Evolutionary conservation across 2,113 vertebrate species (phyloP).

Genomic region (Lophius piscatorius): DNA sequence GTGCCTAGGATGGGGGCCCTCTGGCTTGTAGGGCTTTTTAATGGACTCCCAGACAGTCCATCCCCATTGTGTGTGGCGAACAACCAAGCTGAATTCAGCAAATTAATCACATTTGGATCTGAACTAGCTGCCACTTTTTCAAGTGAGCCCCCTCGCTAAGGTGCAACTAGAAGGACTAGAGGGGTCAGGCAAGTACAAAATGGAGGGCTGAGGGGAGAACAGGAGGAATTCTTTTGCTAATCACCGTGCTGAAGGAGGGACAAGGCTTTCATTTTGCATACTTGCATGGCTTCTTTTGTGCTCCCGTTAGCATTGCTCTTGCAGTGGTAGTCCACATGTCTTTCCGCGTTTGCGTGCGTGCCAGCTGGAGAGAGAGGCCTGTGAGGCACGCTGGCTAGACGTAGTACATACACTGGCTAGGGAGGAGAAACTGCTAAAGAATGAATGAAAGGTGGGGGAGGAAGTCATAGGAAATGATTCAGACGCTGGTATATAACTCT

Average conservation of each 20-base stretch:
- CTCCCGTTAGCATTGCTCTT: slow-evolving; percentile 79
- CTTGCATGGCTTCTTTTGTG: slow-evolving; percentile 59
- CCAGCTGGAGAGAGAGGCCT: slow-evolving; percentile 87
- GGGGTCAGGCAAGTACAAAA: slow-evolving; percentile 86
- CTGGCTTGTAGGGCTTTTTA: slow-evolving; percentile 79
- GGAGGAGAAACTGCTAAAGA: slow-evolving; percentile 7
- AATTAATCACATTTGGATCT: slow-evolving; percentile 91
- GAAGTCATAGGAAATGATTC: slow-evolving; percentile 6
- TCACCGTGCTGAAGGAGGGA: slow-evolving; percentile 79
- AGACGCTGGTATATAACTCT: slow-evolving; percentile 9
- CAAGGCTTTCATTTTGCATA: slow-evolving; percentile 81
- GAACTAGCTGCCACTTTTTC: slow-evolving; percentile 84
- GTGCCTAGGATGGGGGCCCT: slow-evolving; percentile 78
- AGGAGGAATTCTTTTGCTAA: slow-evolving; percentile 77
- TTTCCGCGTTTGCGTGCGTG: slow-evolving; percentile 40
- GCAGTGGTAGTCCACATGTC: slow-evolving; percentile 59
- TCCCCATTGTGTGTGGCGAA: slow-evolving; percentile 85
- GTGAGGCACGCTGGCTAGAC: slow-evolving; percentile 71
- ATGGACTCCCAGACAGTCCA: slow-evolving; percentile 87
- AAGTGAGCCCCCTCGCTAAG: slow-evolving; percentile 75
- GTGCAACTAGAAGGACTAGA: slow-evolving; percentile 74
- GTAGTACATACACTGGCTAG: no score
- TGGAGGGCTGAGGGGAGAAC: slow-evolving; percentile 81
- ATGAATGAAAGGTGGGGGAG: slow-evolving; percentile 42
- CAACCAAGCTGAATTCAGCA: slow-evolving; percentile 85